These are phyloP conservation scores for Bubo bubo DNA, from an alignment of 2,113 vertebrate species.

Conservation along the genomic window DNA sequence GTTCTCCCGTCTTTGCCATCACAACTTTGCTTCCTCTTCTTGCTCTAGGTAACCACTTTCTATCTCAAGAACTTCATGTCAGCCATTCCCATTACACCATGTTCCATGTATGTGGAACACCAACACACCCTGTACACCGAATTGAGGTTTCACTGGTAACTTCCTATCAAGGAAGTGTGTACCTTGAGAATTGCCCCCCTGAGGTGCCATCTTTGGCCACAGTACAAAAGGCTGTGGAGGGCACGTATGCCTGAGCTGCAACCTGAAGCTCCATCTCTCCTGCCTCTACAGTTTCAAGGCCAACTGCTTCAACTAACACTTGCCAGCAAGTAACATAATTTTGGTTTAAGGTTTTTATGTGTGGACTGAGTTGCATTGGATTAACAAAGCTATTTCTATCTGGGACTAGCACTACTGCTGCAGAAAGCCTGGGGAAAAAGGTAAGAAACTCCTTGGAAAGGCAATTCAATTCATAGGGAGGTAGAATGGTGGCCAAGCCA, in stretches of 20 bases:
- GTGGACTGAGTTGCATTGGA: not conserved
- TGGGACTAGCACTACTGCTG: not conserved
- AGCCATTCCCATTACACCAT: not conserved
- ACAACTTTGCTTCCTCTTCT: not conserved
- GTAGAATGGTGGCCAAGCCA: not conserved
- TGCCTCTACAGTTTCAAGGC: not conserved
- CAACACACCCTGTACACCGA: not conserved
- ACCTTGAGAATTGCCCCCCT: not conserved
- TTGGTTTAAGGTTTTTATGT: not conserved
- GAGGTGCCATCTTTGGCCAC: not conserved
- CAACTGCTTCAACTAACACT: not conserved
- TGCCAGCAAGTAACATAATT: not conserved
- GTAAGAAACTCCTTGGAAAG: not conserved
- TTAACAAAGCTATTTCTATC: not conserved
- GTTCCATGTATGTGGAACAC: rapidly evolving
- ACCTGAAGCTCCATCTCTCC: not conserved
- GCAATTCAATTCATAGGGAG: not conserved
- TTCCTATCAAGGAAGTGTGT: not conserved
- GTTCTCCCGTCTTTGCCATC: not conserved
- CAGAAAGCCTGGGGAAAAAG: not conserved
- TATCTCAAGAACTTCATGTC: not conserved
- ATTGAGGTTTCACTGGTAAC: not conserved
- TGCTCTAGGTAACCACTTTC: not conserved
- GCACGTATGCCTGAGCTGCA: rapidly evolving
- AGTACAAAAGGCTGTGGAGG: not conserved